phyloP scores from a whole-genome alignment of 2,888 invertebrate species.

The Abscondita cerata region DNA sequence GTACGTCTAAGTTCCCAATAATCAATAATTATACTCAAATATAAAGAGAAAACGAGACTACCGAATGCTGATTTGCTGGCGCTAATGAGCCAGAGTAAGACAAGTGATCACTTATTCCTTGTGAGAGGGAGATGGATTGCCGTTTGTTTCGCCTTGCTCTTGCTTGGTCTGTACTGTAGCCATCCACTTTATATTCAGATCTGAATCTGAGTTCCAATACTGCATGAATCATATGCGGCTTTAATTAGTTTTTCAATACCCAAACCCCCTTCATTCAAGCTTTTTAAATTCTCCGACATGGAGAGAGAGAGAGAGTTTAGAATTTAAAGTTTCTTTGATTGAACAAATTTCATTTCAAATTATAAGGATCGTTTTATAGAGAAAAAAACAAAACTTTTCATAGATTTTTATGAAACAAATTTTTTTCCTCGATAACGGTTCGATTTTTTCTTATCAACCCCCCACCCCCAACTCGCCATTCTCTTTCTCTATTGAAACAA shows the following conservation, averaged over 20 bases:
- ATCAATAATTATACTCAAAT: slow-evolving; percentile 70
- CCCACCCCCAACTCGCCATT: too few relatives aligned
- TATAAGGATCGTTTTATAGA: neutral
- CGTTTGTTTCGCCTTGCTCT: slow-evolving; percentile 50
- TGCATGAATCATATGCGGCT: slow-evolving; percentile 35
- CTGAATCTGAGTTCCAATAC: slow-evolving; percentile 35
- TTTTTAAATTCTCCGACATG: slow-evolving; percentile 21
- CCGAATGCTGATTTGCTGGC: slow-evolving; percentile 54
- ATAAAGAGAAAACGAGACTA: slow-evolving; percentile 62
- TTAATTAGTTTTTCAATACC: slow-evolving; percentile 35
- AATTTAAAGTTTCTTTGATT: slow-evolving; percentile 5
- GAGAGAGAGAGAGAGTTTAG: neutral
- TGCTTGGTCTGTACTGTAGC: slow-evolving; percentile 35
- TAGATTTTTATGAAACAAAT: neutral
- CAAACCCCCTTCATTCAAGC: slow-evolving; percentile 25
- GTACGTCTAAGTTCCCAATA: slow-evolving; percentile 62
- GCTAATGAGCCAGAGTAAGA: slow-evolving; percentile 48
- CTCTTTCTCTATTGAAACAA: too few relatives aligned
- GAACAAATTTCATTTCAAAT: neutral
- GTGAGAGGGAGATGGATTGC: slow-evolving; percentile 53
- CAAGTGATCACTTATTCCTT: slow-evolving; percentile 31
- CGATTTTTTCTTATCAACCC: too few relatives aligned
- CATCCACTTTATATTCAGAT: slow-evolving; percentile 36
- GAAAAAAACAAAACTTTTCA: neutral
- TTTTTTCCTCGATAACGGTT: neutral